phyloP scores from a whole-genome alignment of 2,888 invertebrate species.

The Ophioninae sp. region DNA sequence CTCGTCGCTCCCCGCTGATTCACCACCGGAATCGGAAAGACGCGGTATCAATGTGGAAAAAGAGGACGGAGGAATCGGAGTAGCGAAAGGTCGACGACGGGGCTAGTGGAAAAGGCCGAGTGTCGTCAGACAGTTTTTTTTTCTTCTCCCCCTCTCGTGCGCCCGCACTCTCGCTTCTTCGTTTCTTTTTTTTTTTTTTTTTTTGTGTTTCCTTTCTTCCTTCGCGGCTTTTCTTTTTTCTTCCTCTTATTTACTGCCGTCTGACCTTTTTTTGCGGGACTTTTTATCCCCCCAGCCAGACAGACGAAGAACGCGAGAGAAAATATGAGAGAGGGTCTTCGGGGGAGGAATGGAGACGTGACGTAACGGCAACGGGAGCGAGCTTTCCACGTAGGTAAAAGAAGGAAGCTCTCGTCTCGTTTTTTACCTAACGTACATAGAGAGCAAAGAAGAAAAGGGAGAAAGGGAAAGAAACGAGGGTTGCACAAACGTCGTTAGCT shows the following conservation, averaged over 20 bases:
- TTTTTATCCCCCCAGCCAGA: slow-evolving; percentile 42
- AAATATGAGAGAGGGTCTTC: slow-evolving; percentile 7
- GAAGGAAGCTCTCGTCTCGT: slow-evolving; percentile 16
- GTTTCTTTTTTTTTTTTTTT: slow-evolving; percentile 24
- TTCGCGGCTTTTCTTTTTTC: not conserved
- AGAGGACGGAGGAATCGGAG: not conserved
- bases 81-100: slow-evolving; percentile 12
- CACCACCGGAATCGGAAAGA: slow-evolving; percentile 38
- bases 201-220: not conserved
- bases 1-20: slow-evolving; percentile 24
- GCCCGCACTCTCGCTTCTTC: not conserved
- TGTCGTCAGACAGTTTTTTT: slow-evolving; percentile 47
- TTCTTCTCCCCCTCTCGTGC: not conserved
- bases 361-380: not conserved
- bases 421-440: slow-evolving; percentile 18
- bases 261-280: slow-evolving; percentile 27
- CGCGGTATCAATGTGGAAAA: slow-evolving; percentile 25
- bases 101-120: slow-evolving; percentile 38
- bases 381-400: slow-evolving; percentile 21
- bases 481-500: slow-evolving; percentile 67
- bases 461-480: slow-evolving; percentile 6
- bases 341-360: not conserved
- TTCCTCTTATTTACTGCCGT: slow-evolving; percentile 30
- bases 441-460: not conserved
- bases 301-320: slow-evolving; percentile 25